A percentile compares a stretch with the other conserved stretches of the same genome.
These are phyloP conservation scores for Leptopilina clavipes DNA, from an alignment of 1,140 invertebrate genomes.

Conservation along the genomic window DNA sequence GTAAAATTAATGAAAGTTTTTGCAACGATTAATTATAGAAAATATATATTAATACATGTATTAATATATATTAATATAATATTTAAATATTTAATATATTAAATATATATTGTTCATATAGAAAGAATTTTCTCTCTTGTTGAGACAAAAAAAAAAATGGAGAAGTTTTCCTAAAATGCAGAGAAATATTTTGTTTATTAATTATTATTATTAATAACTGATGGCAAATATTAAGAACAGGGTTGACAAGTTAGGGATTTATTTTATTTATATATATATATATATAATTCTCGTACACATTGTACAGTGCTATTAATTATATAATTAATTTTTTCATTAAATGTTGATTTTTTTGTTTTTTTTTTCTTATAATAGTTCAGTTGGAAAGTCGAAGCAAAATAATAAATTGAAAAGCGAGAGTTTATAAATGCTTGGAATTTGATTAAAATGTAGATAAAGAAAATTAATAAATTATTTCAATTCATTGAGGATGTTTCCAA, in stretches of 20 bases:
- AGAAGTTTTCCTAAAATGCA: background rate
- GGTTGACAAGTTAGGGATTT: background rate
- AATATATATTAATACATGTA: background rate
- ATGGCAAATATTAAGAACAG: background rate
- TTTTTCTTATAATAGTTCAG: background rate
- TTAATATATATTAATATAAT: too few relatives aligned
- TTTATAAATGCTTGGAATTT: slow-evolving; percentile 7
- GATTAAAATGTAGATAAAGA: slow-evolving; percentile 5
- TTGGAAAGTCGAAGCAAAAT: background rate
- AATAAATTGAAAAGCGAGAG: background rate
- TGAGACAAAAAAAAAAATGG: too few relatives aligned
- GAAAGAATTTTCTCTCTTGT: too few relatives aligned
- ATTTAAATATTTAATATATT: too few relatives aligned
- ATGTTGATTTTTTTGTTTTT: background rate
- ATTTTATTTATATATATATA: background rate
- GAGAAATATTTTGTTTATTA: background rate
- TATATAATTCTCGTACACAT: slow-evolving; percentile 1
- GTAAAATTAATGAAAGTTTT: background rate
- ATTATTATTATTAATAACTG: background rate
- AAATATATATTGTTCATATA: too few relatives aligned
- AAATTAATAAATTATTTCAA: slow-evolving; percentile 29
- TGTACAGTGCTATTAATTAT: slow-evolving; percentile 13
- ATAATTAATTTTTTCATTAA: background rate
- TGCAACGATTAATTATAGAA: background rate
- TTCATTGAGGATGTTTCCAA: background rate